Conservation (phyloP, 1,140 invertebrate species). For the Drosophila carrolli region DNA sequence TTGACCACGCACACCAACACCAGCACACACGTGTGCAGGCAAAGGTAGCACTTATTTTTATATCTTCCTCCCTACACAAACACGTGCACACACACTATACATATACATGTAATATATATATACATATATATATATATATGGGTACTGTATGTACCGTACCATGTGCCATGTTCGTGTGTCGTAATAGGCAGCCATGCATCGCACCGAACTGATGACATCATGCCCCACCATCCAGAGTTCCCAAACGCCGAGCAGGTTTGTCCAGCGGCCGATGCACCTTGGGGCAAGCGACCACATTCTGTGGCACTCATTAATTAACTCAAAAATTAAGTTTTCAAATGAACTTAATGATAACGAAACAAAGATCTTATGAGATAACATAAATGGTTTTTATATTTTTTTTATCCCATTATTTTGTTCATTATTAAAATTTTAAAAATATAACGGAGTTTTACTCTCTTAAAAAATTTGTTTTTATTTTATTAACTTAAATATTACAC, state of each 20-base stretch:
- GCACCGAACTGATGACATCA: constrained; percentile 64
- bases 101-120: background rate
- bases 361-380: no score
- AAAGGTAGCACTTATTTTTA: constrained; percentile 51
- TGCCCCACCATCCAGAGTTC: constrained; percentile 34
- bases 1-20: constrained; percentile 42
- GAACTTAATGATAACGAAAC: no score
- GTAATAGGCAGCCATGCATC: constrained; percentile 65
- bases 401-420: no score
- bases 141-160: background rate
- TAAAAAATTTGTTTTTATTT: no score
- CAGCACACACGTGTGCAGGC: constrained; percentile 10
- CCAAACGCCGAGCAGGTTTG: constrained; percentile 7
- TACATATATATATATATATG: constrained; percentile 3
- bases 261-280: constrained; percentile 45
- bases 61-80: constrained; percentile 22
- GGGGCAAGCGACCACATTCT: no score
- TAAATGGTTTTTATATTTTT: no score
- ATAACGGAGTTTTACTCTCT: no score
- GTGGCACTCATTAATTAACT: no score
- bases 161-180: constrained; percentile 44
- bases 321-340: no score
- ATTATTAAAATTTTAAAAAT: no score
- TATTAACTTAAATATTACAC: no score
- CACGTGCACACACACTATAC: constrained; percentile 23